Conservation (phyloP, 2,113 vertebrate genomes). For the Cyanistes caeruleus region DNA sequence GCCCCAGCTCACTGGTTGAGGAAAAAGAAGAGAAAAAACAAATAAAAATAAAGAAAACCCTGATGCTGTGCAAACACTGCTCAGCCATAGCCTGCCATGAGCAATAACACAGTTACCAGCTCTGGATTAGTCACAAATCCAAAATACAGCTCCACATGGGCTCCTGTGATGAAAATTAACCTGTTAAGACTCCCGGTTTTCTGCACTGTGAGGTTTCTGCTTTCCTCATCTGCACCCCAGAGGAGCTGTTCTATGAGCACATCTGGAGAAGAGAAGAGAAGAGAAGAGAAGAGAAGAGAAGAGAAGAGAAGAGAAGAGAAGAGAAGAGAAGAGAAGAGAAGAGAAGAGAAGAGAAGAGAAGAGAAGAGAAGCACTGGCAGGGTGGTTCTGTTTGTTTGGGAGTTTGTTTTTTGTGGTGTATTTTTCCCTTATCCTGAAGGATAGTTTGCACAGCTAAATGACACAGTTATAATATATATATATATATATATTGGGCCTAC, state of each 20-base stretch:
- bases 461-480: neutral
- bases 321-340: no score
- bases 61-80: neutral
- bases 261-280: neutral
- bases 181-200: neutral
- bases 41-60: neutral
- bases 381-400: neutral
- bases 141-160: neutral
- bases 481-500: neutral
- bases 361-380: neutral
- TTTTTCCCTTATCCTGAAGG: neutral
- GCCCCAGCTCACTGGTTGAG: neutral
- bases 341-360: neutral
- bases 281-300: no score
- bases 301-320: no score
- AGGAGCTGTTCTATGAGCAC: neutral
- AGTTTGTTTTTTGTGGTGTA: neutral
- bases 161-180: neutral
- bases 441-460: conserved; percentile 27
- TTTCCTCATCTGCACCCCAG: neutral
- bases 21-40: neutral
- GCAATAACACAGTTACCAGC: neutral
- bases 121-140: neutral
- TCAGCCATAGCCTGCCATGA: neutral
- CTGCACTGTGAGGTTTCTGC: neutral